phyloP scores from a whole-genome alignment of 2,797 vertebrate genomes.

The Staurois parvus region DNA sequence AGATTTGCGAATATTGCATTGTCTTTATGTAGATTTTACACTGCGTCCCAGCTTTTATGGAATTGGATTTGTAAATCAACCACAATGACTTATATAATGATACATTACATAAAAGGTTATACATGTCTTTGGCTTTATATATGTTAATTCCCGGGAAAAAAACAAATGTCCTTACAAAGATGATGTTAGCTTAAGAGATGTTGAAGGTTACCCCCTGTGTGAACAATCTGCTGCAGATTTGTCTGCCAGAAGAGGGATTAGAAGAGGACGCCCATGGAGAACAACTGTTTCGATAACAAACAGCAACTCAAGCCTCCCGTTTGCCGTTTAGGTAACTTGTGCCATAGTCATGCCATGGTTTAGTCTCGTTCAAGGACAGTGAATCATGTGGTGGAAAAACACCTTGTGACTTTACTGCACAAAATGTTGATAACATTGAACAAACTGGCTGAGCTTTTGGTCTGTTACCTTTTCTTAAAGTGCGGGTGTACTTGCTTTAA shows the following conservation, averaged over 20 bases:
- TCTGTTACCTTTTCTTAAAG: too few relatives aligned
- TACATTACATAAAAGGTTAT: not conserved
- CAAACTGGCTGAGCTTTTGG: too few relatives aligned
- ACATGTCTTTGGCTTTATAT: not conserved
- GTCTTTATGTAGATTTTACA: too few relatives aligned
- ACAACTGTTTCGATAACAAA: conserved; percentile 38
- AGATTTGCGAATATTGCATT: too few relatives aligned
- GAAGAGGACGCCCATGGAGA: conserved; percentile 39
- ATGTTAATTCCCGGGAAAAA: conserved; percentile 45
- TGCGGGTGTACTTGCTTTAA: too few relatives aligned
- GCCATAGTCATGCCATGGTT: not conserved
- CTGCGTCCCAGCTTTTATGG: too few relatives aligned
- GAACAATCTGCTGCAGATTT: conserved; percentile 49
- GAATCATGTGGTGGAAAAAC: not conserved
- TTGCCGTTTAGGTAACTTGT: not conserved
- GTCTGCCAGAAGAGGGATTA: conserved; percentile 57
- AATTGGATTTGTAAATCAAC: too few relatives aligned
- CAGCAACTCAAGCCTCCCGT: not conserved
- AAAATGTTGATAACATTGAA: not conserved
- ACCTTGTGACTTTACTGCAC: not conserved
- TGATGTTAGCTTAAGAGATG: not conserved
- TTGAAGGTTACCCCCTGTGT: conserved; percentile 49
- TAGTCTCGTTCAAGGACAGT: not conserved
- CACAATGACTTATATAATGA: not conserved
- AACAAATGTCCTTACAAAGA: conserved; percentile 16